phyloP scores from a whole-genome alignment of 1,140 invertebrate genomes.

The Amyelois transitella region DNA sequence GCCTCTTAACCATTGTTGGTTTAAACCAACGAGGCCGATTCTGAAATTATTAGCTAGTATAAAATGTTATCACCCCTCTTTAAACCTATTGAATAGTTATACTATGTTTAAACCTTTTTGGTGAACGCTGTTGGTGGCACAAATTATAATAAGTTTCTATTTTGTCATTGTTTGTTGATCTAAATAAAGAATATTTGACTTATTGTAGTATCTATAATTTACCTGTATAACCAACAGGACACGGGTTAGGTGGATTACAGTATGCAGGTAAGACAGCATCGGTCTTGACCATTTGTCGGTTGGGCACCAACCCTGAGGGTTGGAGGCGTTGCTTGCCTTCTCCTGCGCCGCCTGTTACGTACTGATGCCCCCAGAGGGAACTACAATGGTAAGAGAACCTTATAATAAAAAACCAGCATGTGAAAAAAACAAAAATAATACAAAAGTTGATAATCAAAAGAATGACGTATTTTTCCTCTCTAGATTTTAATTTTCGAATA shows the following conservation, averaged over 20 bases:
- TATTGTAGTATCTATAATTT: too few species aligned
- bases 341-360: constrained; percentile 83
- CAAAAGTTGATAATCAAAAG: neutral
- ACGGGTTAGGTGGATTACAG: constrained; percentile 99
- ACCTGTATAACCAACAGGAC: constrained; percentile 91
- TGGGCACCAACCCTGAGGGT: constrained; percentile 76
- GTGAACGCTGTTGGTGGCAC: too few species aligned
- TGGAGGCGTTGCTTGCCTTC: constrained; percentile 82
- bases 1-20: too few species aligned
- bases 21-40: too few species aligned
- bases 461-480: neutral
- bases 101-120: too few species aligned
- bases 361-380: constrained; percentile 89
- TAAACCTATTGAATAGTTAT: too few species aligned
- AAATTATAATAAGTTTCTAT: too few species aligned
- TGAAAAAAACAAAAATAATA: neutral
- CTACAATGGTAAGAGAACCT: constrained; percentile 38
- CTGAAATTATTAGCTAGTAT: too few species aligned
- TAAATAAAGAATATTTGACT: too few species aligned
- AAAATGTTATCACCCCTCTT: too few species aligned
- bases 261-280: constrained; percentile 96
- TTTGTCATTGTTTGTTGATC: too few species aligned
- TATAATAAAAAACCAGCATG: neutral
- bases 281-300: constrained; percentile 87
- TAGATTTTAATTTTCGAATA: too few species aligned